These are phyloP conservation scores for Desmophyllum pertusum DNA, from an alignment of 92 coral and sea anemone species.

Conservation along the genomic window DNA sequence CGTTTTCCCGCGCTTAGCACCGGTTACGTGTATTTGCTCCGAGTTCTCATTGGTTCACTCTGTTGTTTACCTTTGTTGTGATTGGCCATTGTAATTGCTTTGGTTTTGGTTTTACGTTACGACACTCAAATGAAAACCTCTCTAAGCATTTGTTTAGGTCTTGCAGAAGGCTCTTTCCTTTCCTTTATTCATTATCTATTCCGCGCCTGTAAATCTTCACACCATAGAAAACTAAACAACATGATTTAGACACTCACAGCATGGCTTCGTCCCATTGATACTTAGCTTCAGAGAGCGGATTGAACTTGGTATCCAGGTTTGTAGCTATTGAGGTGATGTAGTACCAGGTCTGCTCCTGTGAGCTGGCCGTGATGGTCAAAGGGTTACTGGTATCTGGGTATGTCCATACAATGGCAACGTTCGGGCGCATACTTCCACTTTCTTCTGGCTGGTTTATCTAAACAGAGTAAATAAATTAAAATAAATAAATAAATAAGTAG, in stretches of 20 bases:
- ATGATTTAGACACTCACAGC: constrained; percentile 41
- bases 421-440: constrained; percentile 60
- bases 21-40: too few species aligned
- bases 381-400: constrained; percentile 19
- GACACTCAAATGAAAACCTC: too few species aligned
- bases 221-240: not conserved
- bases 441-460: constrained; percentile 77
- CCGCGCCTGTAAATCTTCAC: not conserved
- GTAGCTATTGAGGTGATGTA: constrained; percentile 73
- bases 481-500: not conserved
- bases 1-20: too few species aligned
- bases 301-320: constrained; percentile 82
- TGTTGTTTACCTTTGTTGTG: too few species aligned
- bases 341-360: constrained; percentile 72
- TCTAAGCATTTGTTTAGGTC: too few species aligned
- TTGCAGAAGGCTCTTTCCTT: too few species aligned
- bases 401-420: constrained; percentile 68
- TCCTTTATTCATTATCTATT: not conserved
- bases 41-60: too few species aligned
- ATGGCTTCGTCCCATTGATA: constrained; percentile 65
- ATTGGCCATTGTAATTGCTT: too few species aligned
- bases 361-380: constrained; percentile 7
- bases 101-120: too few species aligned
- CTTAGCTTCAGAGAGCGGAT: constrained; percentile 78
- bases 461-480: not conserved